Evolutionary conservation across 2,797 vertebrate genomes (phyloP), one percentile per base, ranked within the genome.

Genomic region (Peromyscus nudipes): DNA sequence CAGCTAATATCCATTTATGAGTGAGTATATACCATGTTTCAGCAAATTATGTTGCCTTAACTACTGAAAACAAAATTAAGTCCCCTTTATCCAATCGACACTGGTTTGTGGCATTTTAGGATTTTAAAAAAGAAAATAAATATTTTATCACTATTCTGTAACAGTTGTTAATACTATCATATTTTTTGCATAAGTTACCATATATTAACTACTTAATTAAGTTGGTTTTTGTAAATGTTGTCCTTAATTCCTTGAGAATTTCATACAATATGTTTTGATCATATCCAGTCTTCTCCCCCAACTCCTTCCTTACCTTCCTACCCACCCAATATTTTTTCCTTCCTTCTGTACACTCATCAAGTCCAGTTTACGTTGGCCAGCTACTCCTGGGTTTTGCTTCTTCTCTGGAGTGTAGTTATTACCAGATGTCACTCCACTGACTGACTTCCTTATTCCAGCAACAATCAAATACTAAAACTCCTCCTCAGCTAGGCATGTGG

Each of bases 51-150:
- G 62, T 92, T 69, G 43, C 65, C 43, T 96, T n/a, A 88, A 92
- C 37, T 91, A 89, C 77, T 92, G 73, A 83, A 96, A 85, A n/a
- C 64, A 95, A 96, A 96, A 62, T 96, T 12, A 96, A 97, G 94
- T 93, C 52, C 64, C 27, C 87, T 75, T 96, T 3, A 73, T 40
- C 96, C 76, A 94, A 77, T 94, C 80, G 94, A 65, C 34, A 96
- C 11, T 21, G 43, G 17, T 89, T 97, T 95, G 82, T 40, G 43
- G 19, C 82, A 80, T 80, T n/a, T 55, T 29, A 92, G 13, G 19
- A 27, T 96, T 97, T 52, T 57, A 0, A 71, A 55, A 75, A 77
- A 52, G 29, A 97, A 75, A 75, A 77, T 37, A 84, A 84, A 46
- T 52, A 87, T 77, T 90, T 89, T 69, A 86, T 60, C 4, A 69